These are phyloP conservation scores for Itoplectis maculator DNA, from an alignment of 2,888 invertebrate genomes.

Conservation along the genomic window DNA sequence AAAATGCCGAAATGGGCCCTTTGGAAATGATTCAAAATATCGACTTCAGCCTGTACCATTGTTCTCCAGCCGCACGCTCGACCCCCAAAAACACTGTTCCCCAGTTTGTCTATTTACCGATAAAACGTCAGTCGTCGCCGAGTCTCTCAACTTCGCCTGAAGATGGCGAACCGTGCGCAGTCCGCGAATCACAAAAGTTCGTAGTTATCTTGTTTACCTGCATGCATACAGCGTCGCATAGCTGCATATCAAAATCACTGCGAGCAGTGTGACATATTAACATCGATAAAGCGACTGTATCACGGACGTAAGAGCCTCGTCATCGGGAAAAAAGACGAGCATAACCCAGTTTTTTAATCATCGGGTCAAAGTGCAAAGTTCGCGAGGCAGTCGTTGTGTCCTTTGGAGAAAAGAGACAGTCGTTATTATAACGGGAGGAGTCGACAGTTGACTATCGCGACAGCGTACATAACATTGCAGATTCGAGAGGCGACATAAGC, in stretches of 20 bases:
- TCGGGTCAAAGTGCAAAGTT: slow-evolving; percentile 66
- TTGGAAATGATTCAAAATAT: no score
- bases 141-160: no score
- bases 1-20: no score
- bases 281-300: slow-evolving; percentile 25
- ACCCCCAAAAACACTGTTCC: no score
- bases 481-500: slow-evolving; percentile 11
- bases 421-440: slow-evolving; percentile 4
- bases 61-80: no score
- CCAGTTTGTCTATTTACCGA: no score
- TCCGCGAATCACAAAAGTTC: no score
- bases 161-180: no score
- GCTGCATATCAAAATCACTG: not conserved
- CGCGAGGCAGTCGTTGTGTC: slow-evolving; percentile 32
- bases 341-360: slow-evolving; percentile 34
- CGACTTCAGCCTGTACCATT: no score
- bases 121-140: no score
- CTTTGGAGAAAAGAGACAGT: not conserved
- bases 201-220: no score
- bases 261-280: not conserved
- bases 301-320: slow-evolving; percentile 35
- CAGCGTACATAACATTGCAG: slow-evolving; percentile 6
- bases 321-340: slow-evolving; percentile 21
- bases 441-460: slow-evolving; percentile 18
- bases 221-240: no score